A percentile compares a stretch with the other conserved stretches of the same genome.
Conservation (phyloP, 35 echinoderm and acorn worm genomes). For the Lytechinus variegatus region DNA sequence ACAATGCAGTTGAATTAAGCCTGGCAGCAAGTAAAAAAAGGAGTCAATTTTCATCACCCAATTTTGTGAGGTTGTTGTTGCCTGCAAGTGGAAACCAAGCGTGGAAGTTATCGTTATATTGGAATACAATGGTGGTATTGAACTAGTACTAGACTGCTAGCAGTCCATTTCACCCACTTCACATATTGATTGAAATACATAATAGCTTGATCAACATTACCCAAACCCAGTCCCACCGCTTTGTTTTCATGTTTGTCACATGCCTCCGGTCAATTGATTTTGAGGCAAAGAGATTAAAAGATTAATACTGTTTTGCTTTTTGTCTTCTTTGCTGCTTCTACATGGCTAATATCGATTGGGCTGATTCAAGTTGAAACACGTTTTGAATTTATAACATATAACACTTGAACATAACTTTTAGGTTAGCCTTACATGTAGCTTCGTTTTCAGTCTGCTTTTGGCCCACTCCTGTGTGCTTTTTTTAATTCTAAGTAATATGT, state of each 20-base stretch:
- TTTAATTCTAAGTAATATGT: too few relatives aligned
- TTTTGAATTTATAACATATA: neutral
- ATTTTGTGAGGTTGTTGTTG: neutral
- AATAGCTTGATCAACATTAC: neutral
- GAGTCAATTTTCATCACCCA: neutral
- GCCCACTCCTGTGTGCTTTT: too few relatives aligned
- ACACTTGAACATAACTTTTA: neutral
- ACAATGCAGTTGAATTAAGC: constrained; percentile 4
- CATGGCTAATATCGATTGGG: neutral
- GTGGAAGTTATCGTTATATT: neutral
- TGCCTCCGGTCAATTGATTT: neutral
- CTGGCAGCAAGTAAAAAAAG: neutral
- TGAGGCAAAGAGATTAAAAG: neutral
- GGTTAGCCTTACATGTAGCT: neutral
- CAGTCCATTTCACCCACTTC: neutral
- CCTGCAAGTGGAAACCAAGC: neutral
- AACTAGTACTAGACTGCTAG: neutral
- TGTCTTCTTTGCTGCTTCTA: neutral
- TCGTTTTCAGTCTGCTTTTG: too few relatives aligned
- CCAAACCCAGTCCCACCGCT: neutral
- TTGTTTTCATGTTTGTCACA: neutral
- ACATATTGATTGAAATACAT: neutral
- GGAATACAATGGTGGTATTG: neutral
- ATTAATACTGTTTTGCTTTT: neutral
- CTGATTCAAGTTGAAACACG: neutral